These are phyloP conservation scores for Pammene aurita DNA, from an alignment of 2,888 invertebrate species.

Conservation along the genomic window DNA sequence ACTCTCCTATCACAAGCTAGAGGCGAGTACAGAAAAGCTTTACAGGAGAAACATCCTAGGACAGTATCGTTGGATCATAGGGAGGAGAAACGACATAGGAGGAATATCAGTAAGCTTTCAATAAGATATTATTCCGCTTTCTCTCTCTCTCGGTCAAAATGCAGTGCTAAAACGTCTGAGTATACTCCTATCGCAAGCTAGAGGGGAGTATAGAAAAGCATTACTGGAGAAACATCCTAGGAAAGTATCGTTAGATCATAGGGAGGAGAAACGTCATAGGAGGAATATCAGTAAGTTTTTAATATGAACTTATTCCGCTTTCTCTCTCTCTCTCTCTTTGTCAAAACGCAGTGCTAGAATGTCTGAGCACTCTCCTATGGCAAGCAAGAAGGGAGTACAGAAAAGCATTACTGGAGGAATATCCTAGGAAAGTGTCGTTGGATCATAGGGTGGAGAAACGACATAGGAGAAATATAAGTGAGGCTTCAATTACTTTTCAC, in stretches of 20 bases:
- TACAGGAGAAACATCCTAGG: conserved; percentile 76
- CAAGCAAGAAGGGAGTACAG: conserved; percentile 74
- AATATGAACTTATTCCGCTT: no score
- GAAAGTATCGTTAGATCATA: conserved; percentile 61
- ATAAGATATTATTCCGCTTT: no score
- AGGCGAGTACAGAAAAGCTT: conserved; percentile 70
- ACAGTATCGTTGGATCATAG: conserved; percentile 63
- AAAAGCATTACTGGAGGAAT: conserved; percentile 78
- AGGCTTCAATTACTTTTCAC: no score
- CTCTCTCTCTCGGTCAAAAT: no score
- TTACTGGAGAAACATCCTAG: conserved; percentile 76
- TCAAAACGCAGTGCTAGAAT: conserved; percentile 93
- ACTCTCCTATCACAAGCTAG: conserved; percentile 83
- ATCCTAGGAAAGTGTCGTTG: conserved; percentile 57
- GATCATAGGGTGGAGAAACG: conserved; percentile 69
- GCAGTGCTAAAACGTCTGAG: conserved; percentile 91
- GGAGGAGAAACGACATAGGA: conserved; percentile 68
- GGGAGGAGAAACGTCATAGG: conserved; percentile 69
- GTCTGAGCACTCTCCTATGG: conserved; percentile 85
- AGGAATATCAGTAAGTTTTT: conserved; percentile 76
- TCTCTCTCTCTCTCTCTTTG: no score
- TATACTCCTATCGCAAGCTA: conserved; percentile 82
- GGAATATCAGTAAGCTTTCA: conserved; percentile 78
- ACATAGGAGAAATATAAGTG: conserved; percentile 81
- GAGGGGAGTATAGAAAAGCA: conserved; percentile 71